phyloP scores from a whole-genome alignment of 2,113 vertebrate species.

The Stictonetta naevosa region DNA sequence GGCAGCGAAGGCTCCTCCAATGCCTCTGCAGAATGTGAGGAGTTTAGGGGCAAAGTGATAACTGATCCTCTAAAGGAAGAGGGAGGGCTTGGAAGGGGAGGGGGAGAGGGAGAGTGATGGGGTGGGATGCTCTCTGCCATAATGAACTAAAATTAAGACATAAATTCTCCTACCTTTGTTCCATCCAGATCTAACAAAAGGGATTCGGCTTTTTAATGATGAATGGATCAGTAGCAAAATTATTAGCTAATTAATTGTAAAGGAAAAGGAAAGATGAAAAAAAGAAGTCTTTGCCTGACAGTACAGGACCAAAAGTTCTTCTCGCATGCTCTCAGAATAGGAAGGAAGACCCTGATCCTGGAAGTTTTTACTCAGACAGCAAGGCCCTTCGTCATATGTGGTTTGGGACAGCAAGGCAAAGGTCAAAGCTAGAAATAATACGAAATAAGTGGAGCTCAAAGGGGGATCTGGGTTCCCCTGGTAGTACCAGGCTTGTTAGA shows the following conservation, averaged over 20 bases:
- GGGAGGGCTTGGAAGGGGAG: slow-evolving; percentile 55
- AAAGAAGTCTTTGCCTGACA: slow-evolving; percentile 4
- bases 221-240: slow-evolving; percentile 81
- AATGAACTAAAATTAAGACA: slow-evolving; percentile 87
- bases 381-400: background rate
- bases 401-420: background rate
- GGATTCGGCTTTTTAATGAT: slow-evolving; percentile 81
- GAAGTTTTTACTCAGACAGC: background rate
- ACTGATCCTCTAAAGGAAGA: slow-evolving; percentile 72
- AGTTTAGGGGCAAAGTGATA: slow-evolving; percentile 80
- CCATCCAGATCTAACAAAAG: slow-evolving; percentile 70
- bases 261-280: slow-evolving; percentile 40
- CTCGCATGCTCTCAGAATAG: background rate
- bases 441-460: background rate
- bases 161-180: slow-evolving; percentile 86
- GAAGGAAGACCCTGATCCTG: background rate
- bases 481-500: background rate
- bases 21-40: slow-evolving; percentile 72
- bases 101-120: slow-evolving; percentile 72
- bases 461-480: background rate
- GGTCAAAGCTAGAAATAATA: background rate
- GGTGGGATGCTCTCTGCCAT: slow-evolving; percentile 78
- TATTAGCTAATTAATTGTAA: slow-evolving; percentile 86
- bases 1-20: slow-evolving; percentile 80
- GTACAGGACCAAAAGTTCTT: slow-evolving; percentile 24